A percentile compares a stretch with the other conserved stretches of the same genome.
These are phyloP conservation scores for Gobio gobio DNA, from an alignment of 2,113 vertebrate genomes.

Conservation along the genomic window DNA sequence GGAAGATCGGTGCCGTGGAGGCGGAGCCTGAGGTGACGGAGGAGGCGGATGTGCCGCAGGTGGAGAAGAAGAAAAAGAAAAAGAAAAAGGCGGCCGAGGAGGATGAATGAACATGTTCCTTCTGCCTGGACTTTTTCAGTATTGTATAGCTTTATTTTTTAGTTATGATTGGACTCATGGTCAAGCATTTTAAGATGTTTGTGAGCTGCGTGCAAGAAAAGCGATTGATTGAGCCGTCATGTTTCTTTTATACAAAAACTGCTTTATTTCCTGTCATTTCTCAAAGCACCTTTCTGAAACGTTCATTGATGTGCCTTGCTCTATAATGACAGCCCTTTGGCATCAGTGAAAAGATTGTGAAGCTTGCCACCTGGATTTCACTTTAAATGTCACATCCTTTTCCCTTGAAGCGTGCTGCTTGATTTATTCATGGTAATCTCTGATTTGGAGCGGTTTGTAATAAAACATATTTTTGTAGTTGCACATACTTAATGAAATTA, in stretches of 20 bases:
- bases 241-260: slow-evolving; percentile 8
- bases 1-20: slow-evolving; percentile 48
- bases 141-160: slow-evolving; percentile 71
- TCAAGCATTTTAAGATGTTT: background rate
- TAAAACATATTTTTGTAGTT: slow-evolving; percentile 15
- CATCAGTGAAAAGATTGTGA: background rate
- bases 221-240: background rate
- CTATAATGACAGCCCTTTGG: background rate
- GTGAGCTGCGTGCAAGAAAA: background rate
- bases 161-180: background rate
- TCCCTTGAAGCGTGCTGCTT: background rate
- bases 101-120: slow-evolving; percentile 38
- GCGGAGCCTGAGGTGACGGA: slow-evolving; percentile 47
- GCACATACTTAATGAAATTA: background rate
- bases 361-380: background rate
- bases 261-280: slow-evolving; percentile 12
- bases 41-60: slow-evolving; percentile 68
- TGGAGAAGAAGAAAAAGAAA: slow-evolving; percentile 67
- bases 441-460: background rate
- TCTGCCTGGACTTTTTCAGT: slow-evolving; percentile 27
- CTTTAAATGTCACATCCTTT: background rate
- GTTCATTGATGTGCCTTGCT: slow-evolving; percentile 29
- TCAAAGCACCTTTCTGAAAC: slow-evolving; percentile 25
- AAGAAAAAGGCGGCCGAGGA: slow-evolving; percentile 34
- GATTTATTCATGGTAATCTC: background rate